A percentile compares a stretch with the other conserved stretches of the same genome.
Evolutionary conservation across 92 coral and sea anemone genomes (phyloP).

Genomic region (Pocillopora grandis): DNA sequence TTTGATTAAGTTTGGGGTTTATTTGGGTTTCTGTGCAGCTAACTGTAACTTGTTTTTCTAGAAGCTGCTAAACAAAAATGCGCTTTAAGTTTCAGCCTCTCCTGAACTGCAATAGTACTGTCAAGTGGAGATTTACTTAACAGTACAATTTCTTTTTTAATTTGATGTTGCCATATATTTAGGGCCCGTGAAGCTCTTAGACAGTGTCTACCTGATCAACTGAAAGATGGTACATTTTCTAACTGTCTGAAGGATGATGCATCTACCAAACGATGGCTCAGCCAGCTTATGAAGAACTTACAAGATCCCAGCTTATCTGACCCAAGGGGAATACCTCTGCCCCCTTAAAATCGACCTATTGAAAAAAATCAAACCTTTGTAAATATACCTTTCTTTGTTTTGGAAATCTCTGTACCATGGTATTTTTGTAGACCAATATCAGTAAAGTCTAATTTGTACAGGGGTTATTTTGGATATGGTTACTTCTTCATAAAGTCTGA

Average conservation of each 20-base stretch:
- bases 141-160: not conserved
- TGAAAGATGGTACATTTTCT: conserved; percentile 94
- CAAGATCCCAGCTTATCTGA: conserved; percentile 89
- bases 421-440: not conserved
- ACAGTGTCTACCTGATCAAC: conserved; percentile 99
- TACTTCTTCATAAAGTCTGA: too few species aligned
- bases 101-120: not conserved
- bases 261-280: conserved; percentile 95
- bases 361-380: not conserved
- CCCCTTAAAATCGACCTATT: conserved; percentile 49
- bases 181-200: conserved; percentile 99
- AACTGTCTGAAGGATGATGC: conserved; percentile 97
- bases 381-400: not conserved
- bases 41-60: too few species aligned
- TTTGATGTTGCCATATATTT: not conserved
- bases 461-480: conserved; percentile 7
- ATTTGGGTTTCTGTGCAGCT: too few species aligned
- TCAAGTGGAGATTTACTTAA: too few species aligned
- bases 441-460: conserved; percentile 34
- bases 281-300: conserved; percentile 94
- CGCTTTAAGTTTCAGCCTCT: not conserved
- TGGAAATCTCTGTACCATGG: not conserved
- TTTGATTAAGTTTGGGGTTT: too few species aligned
- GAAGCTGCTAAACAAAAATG: too few species aligned
- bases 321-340: conserved; percentile 90